phyloP scores from a whole-genome alignment of 2,113 vertebrate genomes.

The Zosterops lateralis region DNA sequence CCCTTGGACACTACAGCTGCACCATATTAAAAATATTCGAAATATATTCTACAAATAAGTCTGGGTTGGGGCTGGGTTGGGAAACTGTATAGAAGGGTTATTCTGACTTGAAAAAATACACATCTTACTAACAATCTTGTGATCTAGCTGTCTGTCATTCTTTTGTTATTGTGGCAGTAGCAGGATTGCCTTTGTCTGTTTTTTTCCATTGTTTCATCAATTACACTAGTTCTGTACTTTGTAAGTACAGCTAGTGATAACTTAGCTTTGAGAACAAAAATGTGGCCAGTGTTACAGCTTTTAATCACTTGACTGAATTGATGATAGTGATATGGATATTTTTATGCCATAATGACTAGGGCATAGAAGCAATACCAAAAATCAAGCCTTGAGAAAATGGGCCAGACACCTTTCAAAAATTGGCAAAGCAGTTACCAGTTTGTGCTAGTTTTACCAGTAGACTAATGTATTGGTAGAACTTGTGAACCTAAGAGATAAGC shows the following conservation, averaged over 20 bases:
- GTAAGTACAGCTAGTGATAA: constrained; percentile 75
- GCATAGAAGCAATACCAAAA: constrained; percentile 72
- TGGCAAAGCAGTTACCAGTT: constrained; percentile 76
- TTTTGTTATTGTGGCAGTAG: constrained; percentile 75
- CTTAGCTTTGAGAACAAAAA: constrained; percentile 73
- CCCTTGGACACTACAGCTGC: constrained; percentile 72
- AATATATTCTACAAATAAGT: constrained; percentile 66
- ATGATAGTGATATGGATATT: constrained; percentile 23
- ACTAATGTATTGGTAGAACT: constrained; percentile 84
- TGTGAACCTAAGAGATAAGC: constrained; percentile 84
- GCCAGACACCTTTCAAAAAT: constrained; percentile 43
- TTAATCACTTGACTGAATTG: constrained; percentile 35
- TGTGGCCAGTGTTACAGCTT: constrained; percentile 71
- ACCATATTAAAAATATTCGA: constrained; percentile 67
- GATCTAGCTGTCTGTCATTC: constrained; percentile 79
- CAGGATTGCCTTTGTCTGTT: constrained; percentile 71
- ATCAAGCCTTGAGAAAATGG: constrained; percentile 34
- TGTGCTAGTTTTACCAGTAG: constrained; percentile 85
- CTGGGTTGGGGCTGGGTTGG: constrained; percentile 65
- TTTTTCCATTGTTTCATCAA: constrained; percentile 62
- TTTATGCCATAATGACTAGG: constrained; percentile 57
- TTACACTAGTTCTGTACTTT: constrained; percentile 74
- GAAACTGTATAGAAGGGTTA: constrained; percentile 69
- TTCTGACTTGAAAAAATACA: constrained; percentile 75
- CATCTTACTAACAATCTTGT: constrained; percentile 78